phyloP scores from a whole-genome alignment of 2,888 invertebrate species.

The Trisateles emortualis region DNA sequence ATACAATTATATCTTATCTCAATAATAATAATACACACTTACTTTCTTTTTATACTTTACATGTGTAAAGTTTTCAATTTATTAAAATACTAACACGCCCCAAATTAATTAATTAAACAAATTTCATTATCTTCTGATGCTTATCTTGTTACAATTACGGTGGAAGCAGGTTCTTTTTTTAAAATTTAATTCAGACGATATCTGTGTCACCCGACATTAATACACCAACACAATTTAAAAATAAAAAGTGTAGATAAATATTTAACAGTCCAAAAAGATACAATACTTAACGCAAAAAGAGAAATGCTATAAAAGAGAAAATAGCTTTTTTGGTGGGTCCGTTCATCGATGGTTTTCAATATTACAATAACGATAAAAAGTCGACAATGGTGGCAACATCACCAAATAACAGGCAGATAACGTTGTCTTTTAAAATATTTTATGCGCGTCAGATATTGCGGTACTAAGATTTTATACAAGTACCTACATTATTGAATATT shows the following conservation, averaged over 20 bases:
- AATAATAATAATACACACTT: background rate
- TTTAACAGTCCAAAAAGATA: conserved; percentile 20
- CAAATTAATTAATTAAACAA: background rate
- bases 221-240: conserved; percentile 8
- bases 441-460: background rate
- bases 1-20: too few relatives aligned
- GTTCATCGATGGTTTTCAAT: conserved; percentile 35
- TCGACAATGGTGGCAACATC: conserved; percentile 19
- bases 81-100: background rate
- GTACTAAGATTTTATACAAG: background rate
- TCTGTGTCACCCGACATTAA: background rate
- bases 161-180: background rate
- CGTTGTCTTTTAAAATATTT: background rate
- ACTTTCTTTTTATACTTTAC: background rate
- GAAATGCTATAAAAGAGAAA: conserved; percentile 34
- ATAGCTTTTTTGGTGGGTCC: conserved; percentile 25
- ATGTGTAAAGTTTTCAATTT: background rate
- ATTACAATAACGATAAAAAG: conserved; percentile 35
- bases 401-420: conserved; percentile 11
- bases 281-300: conserved; percentile 29
- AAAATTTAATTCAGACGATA: background rate
- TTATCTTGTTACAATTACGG: background rate
- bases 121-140: conserved; percentile 2
- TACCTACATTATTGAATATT: background rate
- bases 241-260: conserved; percentile 23